A percentile compares a stretch with the other conserved stretches of the same genome.
Conservation (phyloP, 2,888 invertebrate species). For the Drosophila fungiperda region DNA sequence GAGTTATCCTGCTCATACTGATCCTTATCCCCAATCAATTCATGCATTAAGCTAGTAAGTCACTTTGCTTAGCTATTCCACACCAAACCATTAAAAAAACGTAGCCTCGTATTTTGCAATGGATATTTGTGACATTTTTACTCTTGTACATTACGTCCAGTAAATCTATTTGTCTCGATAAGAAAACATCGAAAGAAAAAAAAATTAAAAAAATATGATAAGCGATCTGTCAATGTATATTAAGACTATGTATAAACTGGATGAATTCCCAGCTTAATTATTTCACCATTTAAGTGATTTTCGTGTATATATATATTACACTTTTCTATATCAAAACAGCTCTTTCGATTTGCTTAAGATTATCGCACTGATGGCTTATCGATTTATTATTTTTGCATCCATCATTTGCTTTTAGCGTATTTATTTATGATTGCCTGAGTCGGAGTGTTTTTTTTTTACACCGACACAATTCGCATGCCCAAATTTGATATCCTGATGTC, state of each 20-base stretch:
- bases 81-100: neutral
- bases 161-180: neutral
- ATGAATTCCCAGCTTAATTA: neutral
- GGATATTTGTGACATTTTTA: neutral
- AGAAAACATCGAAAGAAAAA: neutral
- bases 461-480: no score
- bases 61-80: neutral
- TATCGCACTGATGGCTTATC: neutral
- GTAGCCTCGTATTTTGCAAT: neutral
- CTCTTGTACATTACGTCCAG: neutral
- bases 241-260: neutral
- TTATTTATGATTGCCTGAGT: neutral
- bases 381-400: neutral
- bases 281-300: neutral
- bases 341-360: neutral
- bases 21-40: neutral
- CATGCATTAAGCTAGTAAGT: neutral
- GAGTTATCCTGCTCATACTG: neutral
- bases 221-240: neutral
- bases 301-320: no score
- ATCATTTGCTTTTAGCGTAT: neutral
- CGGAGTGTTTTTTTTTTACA: neutral
- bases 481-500: neutral
- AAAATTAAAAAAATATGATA: neutral
- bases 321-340: neutral